These are phyloP conservation scores for Actinia equina DNA, from an alignment of 64 coral and sea anemone species.

Conservation along the genomic window DNA sequence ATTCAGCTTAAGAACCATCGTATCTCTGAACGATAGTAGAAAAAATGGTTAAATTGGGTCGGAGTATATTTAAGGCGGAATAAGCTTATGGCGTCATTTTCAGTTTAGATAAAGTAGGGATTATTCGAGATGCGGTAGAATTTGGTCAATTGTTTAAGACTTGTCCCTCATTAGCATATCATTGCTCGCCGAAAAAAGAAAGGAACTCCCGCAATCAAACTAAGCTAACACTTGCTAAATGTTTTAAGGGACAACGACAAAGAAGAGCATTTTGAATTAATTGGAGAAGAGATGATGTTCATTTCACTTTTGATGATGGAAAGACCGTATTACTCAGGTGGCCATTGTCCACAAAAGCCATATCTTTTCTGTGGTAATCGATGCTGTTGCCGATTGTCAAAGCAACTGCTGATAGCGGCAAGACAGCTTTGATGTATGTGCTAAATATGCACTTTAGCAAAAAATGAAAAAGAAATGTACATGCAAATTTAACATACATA, in stretches of 20 bases:
- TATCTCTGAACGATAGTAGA: neutral
- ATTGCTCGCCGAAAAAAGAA: neutral
- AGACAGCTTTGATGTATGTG: neutral
- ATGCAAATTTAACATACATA: neutral
- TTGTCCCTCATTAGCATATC: neutral
- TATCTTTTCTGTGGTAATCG: neutral
- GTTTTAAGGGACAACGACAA: neutral
- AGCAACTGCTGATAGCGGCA: neutral
- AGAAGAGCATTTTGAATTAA: neutral
- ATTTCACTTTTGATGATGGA: neutral
- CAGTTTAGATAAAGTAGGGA: neutral
- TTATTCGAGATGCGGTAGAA: neutral
- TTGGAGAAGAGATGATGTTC: neutral
- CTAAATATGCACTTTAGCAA: neutral
- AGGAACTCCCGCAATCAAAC: neutral
- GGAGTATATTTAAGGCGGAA: neutral
- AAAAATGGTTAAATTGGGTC: neutral
- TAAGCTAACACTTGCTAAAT: neutral
- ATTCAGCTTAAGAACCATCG: neutral
- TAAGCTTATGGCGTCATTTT: neutral
- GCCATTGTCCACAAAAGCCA: neutral
- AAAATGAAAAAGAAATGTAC: neutral
- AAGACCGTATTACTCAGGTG: neutral
- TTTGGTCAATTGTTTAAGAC: neutral
- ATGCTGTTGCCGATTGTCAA: conserved; percentile 6